Base-by-base conservation (phyloP, 2,888 invertebrate genomes). In the Pteria penguin region DNA sequence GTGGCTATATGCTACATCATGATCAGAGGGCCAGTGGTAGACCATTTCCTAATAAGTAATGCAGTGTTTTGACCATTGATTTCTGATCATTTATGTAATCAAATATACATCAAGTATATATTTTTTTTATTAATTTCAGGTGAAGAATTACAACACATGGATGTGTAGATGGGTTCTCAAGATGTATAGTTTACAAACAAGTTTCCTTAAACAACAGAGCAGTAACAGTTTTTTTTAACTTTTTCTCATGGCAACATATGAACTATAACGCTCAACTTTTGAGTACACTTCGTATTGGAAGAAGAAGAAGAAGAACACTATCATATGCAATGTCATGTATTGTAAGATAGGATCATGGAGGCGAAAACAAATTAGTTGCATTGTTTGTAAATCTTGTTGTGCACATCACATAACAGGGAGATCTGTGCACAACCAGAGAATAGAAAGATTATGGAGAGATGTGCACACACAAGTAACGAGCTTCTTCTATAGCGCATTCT, bases 361-460 rank as follows among this genome's bases (percentile, higher is more conserved):
- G n/a, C n/a, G n/a, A 68, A 68, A 68, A 32, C 32, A 54, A 22
- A 4, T 31, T 36, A 18, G 68, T 68, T 18, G 68, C 68, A 1
- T 27, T 68, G 3, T 68, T 68, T 32, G 32, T 68, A 11, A 68
- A 68, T 26, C 36, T 68, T 22, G 58, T 68, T 3, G 8, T 29
- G 18, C 26, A 55, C 27, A 29, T 18, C 68, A 68, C 54, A 68
- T 68, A 22, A 68, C 68, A 18, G 58, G 68, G 4, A 5, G 58
- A 14, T 68, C 68, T 1, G 68, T 68, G 5, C 68, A 68, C 68
- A 68, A 68, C 29, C 57, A 68, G 24, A 55, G 68, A 33, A 68
- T 68, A 5, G 68, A 68, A 24, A 57, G 68, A 27, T 57, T 68
- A 33, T 68, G 68, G 68, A 68, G 68, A 26, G 68, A 68, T 31